Evolutionary conservation across 2,797 vertebrate genomes (phyloP), one percentile per base, ranked within the genome.

Genomic region (Chelonia mydas): DNA sequence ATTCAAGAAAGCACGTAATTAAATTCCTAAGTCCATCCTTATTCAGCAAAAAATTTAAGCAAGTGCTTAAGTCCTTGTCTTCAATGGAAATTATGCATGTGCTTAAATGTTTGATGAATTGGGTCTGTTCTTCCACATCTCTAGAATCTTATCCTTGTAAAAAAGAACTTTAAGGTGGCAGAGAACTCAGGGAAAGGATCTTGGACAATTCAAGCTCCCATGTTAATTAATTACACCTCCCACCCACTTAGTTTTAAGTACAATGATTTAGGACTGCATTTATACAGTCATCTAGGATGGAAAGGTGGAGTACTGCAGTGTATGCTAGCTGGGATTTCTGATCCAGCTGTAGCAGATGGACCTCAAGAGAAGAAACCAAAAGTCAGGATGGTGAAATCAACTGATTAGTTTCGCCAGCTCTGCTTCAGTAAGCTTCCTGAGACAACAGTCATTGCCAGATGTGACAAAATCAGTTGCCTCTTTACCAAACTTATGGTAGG

Each of bases 331-430:
- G 87, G 88, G 83, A 89, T 93, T 91, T 89, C 92, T 94, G 90
- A 95, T 94, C 90, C 96, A 95, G 41, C 41, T 79, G 16, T 76
- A 96, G 95, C 97, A 97, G 95, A 97, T 93, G 95, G 96, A 95
- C 95, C 85, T 91, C 83, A 50, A 83, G 47, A 77, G 88, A 90
- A 95, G 95, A 61, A 72, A 15, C n/a, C 53, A 83, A 78, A 78
- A 89, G 89, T 92, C 88, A 96, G 81, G 95, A 87, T 90, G 68
- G 91, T 97, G 95, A 97, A 95, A 95, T 93, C 91, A 93, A 91
- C 41, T 94, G 83, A 53, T 72, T 92, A 88, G 93, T 96, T 92
- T 93, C 79, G 84, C 37, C 8, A 2, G 23, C 1, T 33, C 86
- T 94, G 2, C 91, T 95, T 92, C 3, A 25, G 81, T 53, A 88